Base-by-base conservation (phyloP, 1,140 invertebrate genomes). In the Homarus americanus region DNA sequence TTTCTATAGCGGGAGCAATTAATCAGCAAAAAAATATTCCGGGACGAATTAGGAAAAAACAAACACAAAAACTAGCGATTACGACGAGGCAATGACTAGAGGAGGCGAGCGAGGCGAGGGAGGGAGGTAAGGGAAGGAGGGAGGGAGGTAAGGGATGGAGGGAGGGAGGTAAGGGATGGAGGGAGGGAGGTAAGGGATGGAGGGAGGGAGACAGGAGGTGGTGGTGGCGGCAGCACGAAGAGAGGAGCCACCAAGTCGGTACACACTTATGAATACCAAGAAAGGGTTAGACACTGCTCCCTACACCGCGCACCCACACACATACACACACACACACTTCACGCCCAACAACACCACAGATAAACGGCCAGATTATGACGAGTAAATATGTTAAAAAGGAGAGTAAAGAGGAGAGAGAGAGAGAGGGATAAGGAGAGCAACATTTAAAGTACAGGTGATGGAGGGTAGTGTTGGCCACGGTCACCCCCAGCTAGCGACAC, bases 371-470 rank as follows among this genome's bases (percentile, higher is more conserved):
- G 63, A 69, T 40, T 79, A 49, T 79, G 76, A 79, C 38, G 76
- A 38, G 73, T 82, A 49, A 41, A 34, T 17, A 44, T 34, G 78
- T n/a, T 36, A 38, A 66, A 38, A 66, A 38, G 58, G 15, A 58
- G 44, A 63, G 49, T 38, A 66, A 66, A 49, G 63, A 58, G 40
- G 79, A 80, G 79, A 66, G 87, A 76, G 87, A 82, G 82, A 40
- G 63, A 58, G 91, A 79, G 78, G 87, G 88, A 82, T 69, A 75
- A 91, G 87, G 87, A 92, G 91, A 85, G 92, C 89, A 83, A 66
- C 66, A 82, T 87, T 87, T 83, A 73, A 86, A 84, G 44, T 72
- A 73, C 75, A 86, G 78, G 80, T 53, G 66, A 72, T 36, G 63
- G 82, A 66, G 86, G 75, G 49, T 58, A 32, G 69, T 75, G 82